A percentile compares a stretch with the other conserved stretches of the same genome.
Evolutionary conservation across 1,140 invertebrate species (phyloP).

Genomic region (Drosophila malerkotliana): DNA sequence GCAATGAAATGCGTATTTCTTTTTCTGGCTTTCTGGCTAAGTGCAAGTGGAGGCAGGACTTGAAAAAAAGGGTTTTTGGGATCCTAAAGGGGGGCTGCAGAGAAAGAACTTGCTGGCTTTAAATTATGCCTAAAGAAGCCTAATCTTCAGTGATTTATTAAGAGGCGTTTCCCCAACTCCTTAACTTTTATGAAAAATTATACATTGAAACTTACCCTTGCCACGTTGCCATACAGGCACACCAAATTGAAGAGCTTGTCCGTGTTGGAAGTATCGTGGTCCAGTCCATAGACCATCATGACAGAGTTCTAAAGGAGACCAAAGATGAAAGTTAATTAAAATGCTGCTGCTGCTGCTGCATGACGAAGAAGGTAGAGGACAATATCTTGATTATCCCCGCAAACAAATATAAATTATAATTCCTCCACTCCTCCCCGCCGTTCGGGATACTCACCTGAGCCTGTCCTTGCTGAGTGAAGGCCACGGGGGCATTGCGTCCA

Average conservation of each 20-base stretch:
- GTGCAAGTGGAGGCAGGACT: slow-evolving; percentile 55
- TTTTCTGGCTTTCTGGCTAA: slow-evolving; percentile 52
- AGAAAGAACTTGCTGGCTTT: not conserved
- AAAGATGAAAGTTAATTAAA: slow-evolving; percentile 65
- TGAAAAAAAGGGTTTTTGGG: slow-evolving; percentile 25
- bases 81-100: not conserved
- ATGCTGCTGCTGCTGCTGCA: slow-evolving; percentile 39
- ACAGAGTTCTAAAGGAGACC: slow-evolving; percentile 88
- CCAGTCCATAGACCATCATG: slow-evolving; percentile 99
- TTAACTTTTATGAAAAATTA: slow-evolving; percentile 9
- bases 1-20: slow-evolving; percentile 57
- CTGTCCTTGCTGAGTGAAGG: slow-evolving; percentile 81
- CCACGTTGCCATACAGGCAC: slow-evolving; percentile 99
- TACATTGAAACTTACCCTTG: slow-evolving; percentile 89
- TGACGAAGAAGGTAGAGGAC: not conserved
- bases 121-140: not conserved
- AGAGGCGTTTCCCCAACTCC: not conserved
- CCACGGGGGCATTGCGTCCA: slow-evolving; percentile 81
- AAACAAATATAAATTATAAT: slow-evolving; percentile 43
- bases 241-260: slow-evolving; percentile 99
- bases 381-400: slow-evolving; percentile 25
- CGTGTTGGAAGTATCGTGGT: slow-evolving; percentile 96
- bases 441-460: slow-evolving; percentile 67
- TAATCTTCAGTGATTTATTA: slow-evolving; percentile 1
- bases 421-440: not conserved